Conservation (phyloP, 92 coral and sea anemone genomes). For the Phymanthus crucifer region DNA sequence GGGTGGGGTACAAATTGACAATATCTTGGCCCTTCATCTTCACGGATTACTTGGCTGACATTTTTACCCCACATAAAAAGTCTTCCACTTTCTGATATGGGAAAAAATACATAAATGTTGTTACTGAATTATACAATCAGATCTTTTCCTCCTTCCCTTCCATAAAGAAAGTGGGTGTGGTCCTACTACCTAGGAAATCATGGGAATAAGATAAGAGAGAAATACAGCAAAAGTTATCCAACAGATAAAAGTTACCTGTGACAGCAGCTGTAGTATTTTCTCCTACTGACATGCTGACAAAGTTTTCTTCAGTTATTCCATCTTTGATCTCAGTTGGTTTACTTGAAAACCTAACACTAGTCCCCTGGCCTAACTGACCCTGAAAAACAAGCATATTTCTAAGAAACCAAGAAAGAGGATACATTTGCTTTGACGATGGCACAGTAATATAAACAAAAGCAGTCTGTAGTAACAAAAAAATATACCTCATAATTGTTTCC, state of each 20-base stretch:
- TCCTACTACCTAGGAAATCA: no score
- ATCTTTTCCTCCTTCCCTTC: neutral
- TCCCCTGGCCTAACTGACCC: slow-evolving; percentile 97
- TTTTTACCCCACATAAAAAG: slow-evolving; percentile 95
- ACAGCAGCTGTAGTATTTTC: slow-evolving; percentile 96
- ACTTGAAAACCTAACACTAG: slow-evolving; percentile 62
- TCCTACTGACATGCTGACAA: slow-evolving; percentile 64
- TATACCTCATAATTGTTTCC: slow-evolving; percentile 94
- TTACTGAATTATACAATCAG: no score
- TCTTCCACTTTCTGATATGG: slow-evolving; percentile 62
- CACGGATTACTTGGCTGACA: slow-evolving; percentile 74
- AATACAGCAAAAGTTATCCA: neutral
- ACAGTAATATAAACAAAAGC: no score
- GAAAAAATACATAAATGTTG: neutral
- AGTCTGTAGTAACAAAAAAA: no score
- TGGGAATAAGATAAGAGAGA: no score
- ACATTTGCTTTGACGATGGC: no score
- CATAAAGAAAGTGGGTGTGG: no score
- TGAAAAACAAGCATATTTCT: slow-evolving; percentile 21
- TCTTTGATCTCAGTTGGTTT: slow-evolving; percentile 55
- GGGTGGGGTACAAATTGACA: slow-evolving; percentile 79
- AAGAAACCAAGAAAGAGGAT: neutral
- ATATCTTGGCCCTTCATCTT: slow-evolving; percentile 69
- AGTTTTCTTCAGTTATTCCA: slow-evolving; percentile 49
- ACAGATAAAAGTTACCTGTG: slow-evolving; percentile 49